These are phyloP conservation scores for Drosophila leontia DNA, from an alignment of 1,140 invertebrate genomes.

Conservation along the genomic window DNA sequence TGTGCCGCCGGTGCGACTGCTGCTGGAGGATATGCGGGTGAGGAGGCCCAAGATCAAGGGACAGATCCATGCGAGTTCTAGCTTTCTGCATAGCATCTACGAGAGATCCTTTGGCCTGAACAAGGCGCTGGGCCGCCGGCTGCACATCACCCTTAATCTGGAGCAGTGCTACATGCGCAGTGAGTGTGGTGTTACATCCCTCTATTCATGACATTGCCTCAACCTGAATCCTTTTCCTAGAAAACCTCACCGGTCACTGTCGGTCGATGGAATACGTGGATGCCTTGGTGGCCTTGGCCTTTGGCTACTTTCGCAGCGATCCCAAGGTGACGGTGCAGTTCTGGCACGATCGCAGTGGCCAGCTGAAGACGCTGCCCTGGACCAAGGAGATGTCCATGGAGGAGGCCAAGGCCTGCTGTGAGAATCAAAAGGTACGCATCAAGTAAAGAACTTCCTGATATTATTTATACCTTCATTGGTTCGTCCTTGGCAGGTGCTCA, in stretches of 20 bases:
- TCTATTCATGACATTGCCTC: too few species aligned
- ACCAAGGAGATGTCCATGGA: constrained; percentile 45
- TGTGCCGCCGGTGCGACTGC: constrained; percentile 61
- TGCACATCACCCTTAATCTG: constrained; percentile 75
- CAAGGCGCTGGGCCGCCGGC: constrained; percentile 54
- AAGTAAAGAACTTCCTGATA: fast-evolving
- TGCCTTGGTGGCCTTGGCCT: constrained; percentile 69
- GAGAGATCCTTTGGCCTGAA: constrained; percentile 67
- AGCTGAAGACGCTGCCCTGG: constrained; percentile 58
- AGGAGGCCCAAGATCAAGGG: constrained; percentile 6
- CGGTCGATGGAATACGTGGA: constrained; percentile 61
- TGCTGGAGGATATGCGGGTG: constrained; percentile 45
- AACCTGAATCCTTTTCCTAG: constrained; percentile 5
- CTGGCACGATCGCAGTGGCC: constrained; percentile 58
- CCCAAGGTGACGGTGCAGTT: constrained; percentile 53
- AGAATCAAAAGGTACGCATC: constrained; percentile 35
- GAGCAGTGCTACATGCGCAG: constrained; percentile 66
- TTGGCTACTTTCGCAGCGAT: constrained; percentile 72
- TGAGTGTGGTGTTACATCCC: constrained; percentile 60
- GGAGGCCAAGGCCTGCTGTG: constrained; percentile 57
- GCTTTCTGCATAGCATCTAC: constrained; percentile 51
- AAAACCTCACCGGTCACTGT: constrained; percentile 54
- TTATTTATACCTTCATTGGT: neutral
- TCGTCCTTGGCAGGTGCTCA: constrained; percentile 26
- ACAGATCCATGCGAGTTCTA: neutral